Evolutionary conservation across 2,888 invertebrate species (phyloP).

Genomic region (Notodonta ziczac): DNA sequence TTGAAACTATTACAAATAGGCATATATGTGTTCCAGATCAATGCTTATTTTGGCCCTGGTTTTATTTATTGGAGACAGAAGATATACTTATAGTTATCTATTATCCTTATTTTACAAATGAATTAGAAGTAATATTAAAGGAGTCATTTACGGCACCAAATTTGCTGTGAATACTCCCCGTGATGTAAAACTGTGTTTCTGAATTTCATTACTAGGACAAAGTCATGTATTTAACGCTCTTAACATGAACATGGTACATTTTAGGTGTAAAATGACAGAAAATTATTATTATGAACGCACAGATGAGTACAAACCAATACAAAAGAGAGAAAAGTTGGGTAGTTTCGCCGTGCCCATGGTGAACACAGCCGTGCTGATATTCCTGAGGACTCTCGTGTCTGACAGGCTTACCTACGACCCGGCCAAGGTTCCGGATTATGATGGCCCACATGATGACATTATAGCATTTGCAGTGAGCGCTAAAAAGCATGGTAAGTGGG

Average conservation of each 20-base stretch:
- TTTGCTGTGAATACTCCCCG: too few species aligned
- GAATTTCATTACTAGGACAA: too few species aligned
- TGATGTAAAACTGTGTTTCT: too few species aligned
- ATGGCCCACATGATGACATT: constrained; percentile 95
- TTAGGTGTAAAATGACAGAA: constrained; percentile 91
- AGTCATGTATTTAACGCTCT: too few species aligned
- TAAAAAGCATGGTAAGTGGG: constrained; percentile 82
- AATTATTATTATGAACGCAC: constrained; percentile 93
- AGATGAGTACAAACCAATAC: constrained; percentile 92
- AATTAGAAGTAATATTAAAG: too few species aligned
- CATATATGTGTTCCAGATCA: not conserved
- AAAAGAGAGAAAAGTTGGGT: constrained; percentile 88
- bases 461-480: constrained; percentile 95
- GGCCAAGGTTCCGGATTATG: constrained; percentile 84
- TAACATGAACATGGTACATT: constrained; percentile 10
- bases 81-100: too few species aligned
- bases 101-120: too few species aligned
- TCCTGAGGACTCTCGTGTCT: constrained; percentile 85
- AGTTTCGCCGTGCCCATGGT: constrained; percentile 96
- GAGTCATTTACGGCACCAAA: too few species aligned
- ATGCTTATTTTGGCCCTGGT: too few species aligned
- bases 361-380: constrained; percentile 93
- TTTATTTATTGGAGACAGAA: too few species aligned
- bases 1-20: too few species aligned
- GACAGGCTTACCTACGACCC: constrained; percentile 90